Percentiles rank a stretch among this genome's conserved stretches.
Evolutionary conservation across 2,113 vertebrate species (phyloP).

Genomic region (Xiphophorus hellerii): DNA sequence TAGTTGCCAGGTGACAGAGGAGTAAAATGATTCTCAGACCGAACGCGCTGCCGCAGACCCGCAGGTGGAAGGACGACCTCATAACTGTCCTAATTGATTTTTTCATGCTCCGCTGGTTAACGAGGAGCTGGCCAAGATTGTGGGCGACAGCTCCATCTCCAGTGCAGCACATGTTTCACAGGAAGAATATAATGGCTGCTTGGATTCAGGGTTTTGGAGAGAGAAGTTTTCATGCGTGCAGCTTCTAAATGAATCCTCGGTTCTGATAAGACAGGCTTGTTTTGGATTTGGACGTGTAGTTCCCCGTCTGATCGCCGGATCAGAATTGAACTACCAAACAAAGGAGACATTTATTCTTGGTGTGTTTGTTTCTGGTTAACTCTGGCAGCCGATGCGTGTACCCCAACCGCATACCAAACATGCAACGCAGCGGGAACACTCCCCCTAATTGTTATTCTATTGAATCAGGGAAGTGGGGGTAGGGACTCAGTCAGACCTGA

Average conservation of each 20-base stretch:
- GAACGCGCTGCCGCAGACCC: constrained; percentile 12
- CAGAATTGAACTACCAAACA: constrained; percentile 51
- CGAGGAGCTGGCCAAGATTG: constrained; percentile 17
- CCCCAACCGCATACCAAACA: constrained; percentile 45
- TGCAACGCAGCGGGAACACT: constrained; percentile 50
- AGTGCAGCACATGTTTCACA: not conserved
- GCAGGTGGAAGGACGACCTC: constrained; percentile 23
- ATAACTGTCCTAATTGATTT: constrained; percentile 45
- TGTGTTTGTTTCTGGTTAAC: constrained; percentile 60
- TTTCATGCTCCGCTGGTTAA: constrained; percentile 19
- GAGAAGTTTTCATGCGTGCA: constrained; percentile 22
- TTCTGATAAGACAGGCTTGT: constrained; percentile 36
- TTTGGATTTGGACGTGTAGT: constrained; percentile 20
- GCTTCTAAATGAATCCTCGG: constrained; percentile 17
- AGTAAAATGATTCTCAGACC: not conserved
- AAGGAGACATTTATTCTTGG: constrained; percentile 60
- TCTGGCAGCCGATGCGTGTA: constrained; percentile 25
- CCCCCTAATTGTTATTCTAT: constrained; percentile 65
- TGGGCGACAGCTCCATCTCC: constrained; percentile 19
- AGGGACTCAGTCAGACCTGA: constrained; percentile 23
- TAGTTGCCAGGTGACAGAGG: constrained; percentile 65
- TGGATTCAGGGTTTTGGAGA: constrained; percentile 24
- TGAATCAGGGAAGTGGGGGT: constrained; percentile 35
- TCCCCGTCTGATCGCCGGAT: constrained; percentile 57
- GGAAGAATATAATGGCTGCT: constrained; percentile 13